Evolutionary conservation across 2,888 invertebrate genomes (phyloP).

Genomic region (Microplitis manilae): DNA sequence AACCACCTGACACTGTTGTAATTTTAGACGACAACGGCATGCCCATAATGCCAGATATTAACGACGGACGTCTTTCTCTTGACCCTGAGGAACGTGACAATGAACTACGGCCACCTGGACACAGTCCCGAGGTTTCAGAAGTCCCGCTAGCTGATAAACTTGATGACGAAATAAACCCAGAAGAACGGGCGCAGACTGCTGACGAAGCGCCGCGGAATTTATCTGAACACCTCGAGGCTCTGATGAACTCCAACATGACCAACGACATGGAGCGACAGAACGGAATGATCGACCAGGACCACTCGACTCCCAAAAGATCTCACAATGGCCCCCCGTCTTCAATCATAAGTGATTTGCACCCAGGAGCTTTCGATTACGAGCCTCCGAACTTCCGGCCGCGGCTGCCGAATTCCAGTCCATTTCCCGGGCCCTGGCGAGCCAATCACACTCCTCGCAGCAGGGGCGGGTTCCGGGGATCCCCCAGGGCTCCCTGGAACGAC

Average conservation of each 20-base stretch:
- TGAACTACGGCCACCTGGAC: conserved; percentile 10
- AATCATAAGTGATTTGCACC: conserved; percentile 35
- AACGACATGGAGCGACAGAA: background rate
- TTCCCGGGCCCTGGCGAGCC: conserved; percentile 67
- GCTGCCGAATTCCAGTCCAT: conserved; percentile 57
- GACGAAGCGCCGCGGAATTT: conserved; percentile 58
- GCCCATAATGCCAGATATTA: conserved; percentile 51
- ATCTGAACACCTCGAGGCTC: conserved; percentile 61
- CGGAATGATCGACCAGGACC: background rate
- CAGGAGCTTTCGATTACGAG: conserved; percentile 42
- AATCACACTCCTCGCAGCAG: conserved; percentile 64
- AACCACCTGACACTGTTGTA: conserved; percentile 59
- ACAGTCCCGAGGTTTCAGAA: conserved; percentile 17
- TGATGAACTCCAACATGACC: conserved; percentile 56
- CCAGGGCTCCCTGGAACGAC: conserved; percentile 72
- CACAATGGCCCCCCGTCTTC: conserved; percentile 57
- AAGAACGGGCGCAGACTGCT: conserved; percentile 43
- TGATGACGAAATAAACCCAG: conserved; percentile 41
- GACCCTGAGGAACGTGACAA: background rate
- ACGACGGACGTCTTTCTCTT: conserved; percentile 1
- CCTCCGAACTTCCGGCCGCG: conserved; percentile 58
- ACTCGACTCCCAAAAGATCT: background rate
- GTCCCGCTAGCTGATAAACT: background rate
- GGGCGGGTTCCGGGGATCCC: conserved; percentile 70
- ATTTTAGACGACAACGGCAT: conserved; percentile 60